phyloP scores from a whole-genome alignment of 2,797 vertebrate species.

The Pteronotus mesoamericanus region DNA sequence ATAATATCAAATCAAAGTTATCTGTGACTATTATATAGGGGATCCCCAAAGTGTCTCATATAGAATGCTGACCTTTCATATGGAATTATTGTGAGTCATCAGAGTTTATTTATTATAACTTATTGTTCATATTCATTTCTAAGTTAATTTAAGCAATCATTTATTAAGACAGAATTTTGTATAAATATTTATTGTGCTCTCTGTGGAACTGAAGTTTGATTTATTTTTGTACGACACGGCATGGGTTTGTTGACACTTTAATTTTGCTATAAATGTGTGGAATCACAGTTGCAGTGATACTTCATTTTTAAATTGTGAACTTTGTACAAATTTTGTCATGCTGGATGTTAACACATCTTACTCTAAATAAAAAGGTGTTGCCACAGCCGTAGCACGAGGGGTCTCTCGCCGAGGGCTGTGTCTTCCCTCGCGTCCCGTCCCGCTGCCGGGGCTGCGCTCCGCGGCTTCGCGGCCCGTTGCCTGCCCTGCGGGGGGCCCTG shows the following conservation, averaged over 20 bases:
- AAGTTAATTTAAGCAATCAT: slow-evolving; percentile 98
- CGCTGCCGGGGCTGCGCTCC: too few relatives aligned
- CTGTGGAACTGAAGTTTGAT: slow-evolving; percentile 99
- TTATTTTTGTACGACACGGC: slow-evolving; percentile 99
- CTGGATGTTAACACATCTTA: slow-evolving; percentile 99
- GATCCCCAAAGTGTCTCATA: slow-evolving; percentile 95
- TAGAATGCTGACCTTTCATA: slow-evolving; percentile 99
- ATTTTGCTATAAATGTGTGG: slow-evolving; percentile 99
- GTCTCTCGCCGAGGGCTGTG: slow-evolving; percentile 56
- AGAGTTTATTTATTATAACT: slow-evolving; percentile 98
- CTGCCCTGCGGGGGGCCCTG: too few relatives aligned
- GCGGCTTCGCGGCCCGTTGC: too few relatives aligned
- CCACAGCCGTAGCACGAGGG: slow-evolving; percentile 88
- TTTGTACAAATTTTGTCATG: slow-evolving; percentile 99
- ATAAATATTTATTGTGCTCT: slow-evolving; percentile 99
- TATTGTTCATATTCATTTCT: slow-evolving; percentile 94
- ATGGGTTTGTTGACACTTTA: slow-evolving; percentile 99
- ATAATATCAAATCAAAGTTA: slow-evolving; percentile 94
- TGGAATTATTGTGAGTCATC: slow-evolving; percentile 98
- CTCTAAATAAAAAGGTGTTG: slow-evolving; percentile 99
- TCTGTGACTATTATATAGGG: slow-evolving; percentile 97
- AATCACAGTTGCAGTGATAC: slow-evolving; percentile 99
- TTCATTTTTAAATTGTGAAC: slow-evolving; percentile 99
- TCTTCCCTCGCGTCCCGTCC: not conserved
- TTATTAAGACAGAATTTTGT: slow-evolving; percentile 99